These are phyloP conservation scores for Choloepus didactylus DNA, from an alignment of 2,797 vertebrate genomes.

Conservation along the genomic window DNA sequence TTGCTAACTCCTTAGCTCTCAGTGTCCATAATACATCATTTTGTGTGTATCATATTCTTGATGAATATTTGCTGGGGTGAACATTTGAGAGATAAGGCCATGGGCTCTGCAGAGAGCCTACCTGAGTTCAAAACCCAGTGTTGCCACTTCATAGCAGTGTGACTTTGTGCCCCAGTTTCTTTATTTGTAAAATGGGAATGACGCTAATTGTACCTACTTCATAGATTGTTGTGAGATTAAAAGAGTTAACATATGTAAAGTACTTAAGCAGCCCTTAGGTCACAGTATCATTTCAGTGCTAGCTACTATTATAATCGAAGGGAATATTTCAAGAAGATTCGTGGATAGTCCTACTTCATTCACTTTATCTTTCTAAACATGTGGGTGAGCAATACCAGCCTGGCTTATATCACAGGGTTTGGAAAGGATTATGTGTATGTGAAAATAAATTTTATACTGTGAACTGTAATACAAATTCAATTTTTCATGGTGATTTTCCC, in stretches of 20 bases:
- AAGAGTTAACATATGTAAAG: background rate
- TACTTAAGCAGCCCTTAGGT: background rate
- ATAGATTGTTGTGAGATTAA: background rate
- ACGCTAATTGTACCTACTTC: background rate
- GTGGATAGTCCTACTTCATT: background rate
- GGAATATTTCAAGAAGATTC: background rate
- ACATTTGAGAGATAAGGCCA: background rate
- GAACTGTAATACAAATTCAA: background rate
- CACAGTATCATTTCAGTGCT: background rate
- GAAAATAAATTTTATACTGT: conserved; percentile 11
- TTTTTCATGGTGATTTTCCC: background rate
- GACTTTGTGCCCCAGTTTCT: background rate
- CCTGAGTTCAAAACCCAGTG: background rate
- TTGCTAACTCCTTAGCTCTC: background rate
- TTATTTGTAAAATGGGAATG: background rate
- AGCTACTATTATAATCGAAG: background rate
- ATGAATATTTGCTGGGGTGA: background rate
- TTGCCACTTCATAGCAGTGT: background rate
- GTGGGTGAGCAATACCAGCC: background rate
- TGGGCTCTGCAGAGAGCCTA: background rate
- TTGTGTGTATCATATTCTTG: background rate
- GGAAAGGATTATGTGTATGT: background rate
- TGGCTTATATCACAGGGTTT: background rate
- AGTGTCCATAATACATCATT: background rate
- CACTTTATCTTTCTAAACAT: background rate